A percentile compares a stretch with the other conserved stretches of the same genome.
phyloP scores from a whole-genome alignment of 2,888 invertebrate genomes.

The Subacronicta megacephala region DNA sequence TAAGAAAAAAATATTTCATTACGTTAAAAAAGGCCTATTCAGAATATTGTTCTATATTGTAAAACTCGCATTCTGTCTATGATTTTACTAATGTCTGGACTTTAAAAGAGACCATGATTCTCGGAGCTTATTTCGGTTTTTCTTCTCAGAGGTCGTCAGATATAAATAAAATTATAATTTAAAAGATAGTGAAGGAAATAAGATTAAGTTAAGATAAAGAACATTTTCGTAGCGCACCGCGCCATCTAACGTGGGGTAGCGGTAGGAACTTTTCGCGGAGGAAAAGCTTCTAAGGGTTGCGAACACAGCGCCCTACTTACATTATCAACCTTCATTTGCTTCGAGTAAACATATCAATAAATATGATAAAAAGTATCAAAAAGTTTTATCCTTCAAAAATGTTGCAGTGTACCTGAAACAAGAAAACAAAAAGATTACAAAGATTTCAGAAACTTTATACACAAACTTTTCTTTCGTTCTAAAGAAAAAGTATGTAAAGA shows the following conservation, averaged over 20 bases:
- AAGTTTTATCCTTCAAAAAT: neutral
- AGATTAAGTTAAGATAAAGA: slow-evolving; percentile 22
- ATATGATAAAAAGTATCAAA: neutral
- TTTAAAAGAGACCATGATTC: no score
- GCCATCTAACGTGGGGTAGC: slow-evolving; percentile 87
- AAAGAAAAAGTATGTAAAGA: slow-evolving; percentile 17
- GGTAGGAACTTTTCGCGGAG: slow-evolving; percentile 42
- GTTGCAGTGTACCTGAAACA: slow-evolving; percentile 22
- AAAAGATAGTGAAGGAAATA: accelerated
- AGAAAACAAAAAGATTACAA: neutral
- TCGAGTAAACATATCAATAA: neutral
- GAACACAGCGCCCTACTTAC: slow-evolving; percentile 43
- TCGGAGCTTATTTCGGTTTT: no score
- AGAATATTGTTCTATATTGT: no score
- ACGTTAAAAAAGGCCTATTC: no score
- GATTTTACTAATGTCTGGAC: no score
- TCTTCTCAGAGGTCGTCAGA: no score
- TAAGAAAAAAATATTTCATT: neutral
- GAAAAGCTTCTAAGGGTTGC: slow-evolving; percentile 38
- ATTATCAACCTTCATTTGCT: slow-evolving; percentile 56
- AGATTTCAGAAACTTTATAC: neutral
- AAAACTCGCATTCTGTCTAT: no score
- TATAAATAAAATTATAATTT: no score
- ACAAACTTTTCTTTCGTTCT: neutral
- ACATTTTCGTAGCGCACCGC: slow-evolving; percentile 58